A percentile compares a stretch with the other conserved stretches of the same genome.
These are phyloP conservation scores for Adelphocoris suturalis DNA, from an alignment of 2,888 invertebrate genomes.

Conservation along the genomic window DNA sequence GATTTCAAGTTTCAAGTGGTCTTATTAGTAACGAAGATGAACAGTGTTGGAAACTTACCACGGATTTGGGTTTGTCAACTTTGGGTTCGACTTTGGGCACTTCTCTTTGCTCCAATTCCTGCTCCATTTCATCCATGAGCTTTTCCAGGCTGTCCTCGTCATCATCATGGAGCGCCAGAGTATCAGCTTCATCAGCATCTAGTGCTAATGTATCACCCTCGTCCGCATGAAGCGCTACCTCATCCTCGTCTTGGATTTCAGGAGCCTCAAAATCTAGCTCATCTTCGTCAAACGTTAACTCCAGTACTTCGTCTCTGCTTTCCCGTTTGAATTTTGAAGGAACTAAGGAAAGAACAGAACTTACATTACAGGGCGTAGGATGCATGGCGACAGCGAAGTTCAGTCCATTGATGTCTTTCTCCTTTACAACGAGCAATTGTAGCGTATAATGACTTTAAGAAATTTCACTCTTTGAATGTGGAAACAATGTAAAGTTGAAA, in stretches of 20 bases:
- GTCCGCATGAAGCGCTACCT: conserved; percentile 19
- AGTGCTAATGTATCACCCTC: conserved; percentile 39
- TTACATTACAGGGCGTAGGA: neutral
- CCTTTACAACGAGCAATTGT: no score
- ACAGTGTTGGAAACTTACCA: neutral
- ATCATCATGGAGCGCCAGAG: conserved; percentile 67
- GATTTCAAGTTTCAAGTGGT: no score
- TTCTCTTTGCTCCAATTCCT: conserved; percentile 65
- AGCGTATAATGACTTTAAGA: no score
- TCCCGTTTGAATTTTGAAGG: conserved; percentile 45
- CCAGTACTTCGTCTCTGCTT: conserved; percentile 59
- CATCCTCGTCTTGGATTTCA: conserved; percentile 76
- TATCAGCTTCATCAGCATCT: conserved; percentile 53
- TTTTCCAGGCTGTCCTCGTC: conserved; percentile 74
- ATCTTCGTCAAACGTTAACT: conserved; percentile 76
- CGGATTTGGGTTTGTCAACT: neutral
- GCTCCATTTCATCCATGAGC: conserved; percentile 74
- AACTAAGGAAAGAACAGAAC: neutral
- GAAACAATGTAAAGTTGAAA: no score
- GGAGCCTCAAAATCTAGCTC: conserved; percentile 76
- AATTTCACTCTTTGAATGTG: no score
- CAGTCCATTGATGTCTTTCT: neutral
- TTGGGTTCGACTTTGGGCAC: neutral
- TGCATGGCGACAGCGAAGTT: neutral
- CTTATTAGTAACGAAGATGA: no score